Base-by-base conservation (phyloP, 2,888 invertebrate species). In the Proisotoma minuta region DNA sequence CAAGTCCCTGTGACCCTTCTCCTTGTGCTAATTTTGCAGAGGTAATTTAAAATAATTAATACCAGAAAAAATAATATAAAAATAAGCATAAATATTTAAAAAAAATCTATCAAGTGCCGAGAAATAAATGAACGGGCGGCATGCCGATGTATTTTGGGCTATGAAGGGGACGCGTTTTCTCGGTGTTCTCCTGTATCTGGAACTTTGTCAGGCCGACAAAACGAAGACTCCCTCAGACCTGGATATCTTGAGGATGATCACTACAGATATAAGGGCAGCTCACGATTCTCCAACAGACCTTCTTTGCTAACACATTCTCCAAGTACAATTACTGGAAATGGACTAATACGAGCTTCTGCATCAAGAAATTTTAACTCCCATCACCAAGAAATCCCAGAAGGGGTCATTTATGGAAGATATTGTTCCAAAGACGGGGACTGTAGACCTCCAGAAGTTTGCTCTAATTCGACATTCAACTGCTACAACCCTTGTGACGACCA, bases 401-500 rank as follows among this genome's bases (percentile, higher is more conserved):
- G 43, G 4, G 43, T 43, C 18, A 43, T 43, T n/a, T 43, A 43
- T 43, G 43, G 43, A n/a, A 5, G 43, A 43, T 43, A 43, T 20
- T 43, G 43, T n/a, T 12, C 5, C 4, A 20, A 12, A 5, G 20
- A 43, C 20, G 47, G 60, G 4, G 65, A 65, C 23, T 65, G 65
- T 40, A 52, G 59, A 2, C 15, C 56, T 12, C 62, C 65, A 2
- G 62, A 65, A 4, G 57, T 62, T 26, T 65, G 65, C 29, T 56
- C 59, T 3, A 65, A 65, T 29, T 51, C 48, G 23, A 65, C 65
- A 0, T 62, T 43, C 10, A 43, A 43, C 43, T 43, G 65, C 52
- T 29, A 40, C 29, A 62, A 65, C 49, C 65, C 65, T 1, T 65
- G 65, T 53, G 57, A 57, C 15, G 57, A 59, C 3, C 57, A 57